Evolutionary conservation across 2,888 invertebrate genomes (phyloP), one percentile per base, ranked within the genome.

Genomic region (Corbicula japonica): DNA sequence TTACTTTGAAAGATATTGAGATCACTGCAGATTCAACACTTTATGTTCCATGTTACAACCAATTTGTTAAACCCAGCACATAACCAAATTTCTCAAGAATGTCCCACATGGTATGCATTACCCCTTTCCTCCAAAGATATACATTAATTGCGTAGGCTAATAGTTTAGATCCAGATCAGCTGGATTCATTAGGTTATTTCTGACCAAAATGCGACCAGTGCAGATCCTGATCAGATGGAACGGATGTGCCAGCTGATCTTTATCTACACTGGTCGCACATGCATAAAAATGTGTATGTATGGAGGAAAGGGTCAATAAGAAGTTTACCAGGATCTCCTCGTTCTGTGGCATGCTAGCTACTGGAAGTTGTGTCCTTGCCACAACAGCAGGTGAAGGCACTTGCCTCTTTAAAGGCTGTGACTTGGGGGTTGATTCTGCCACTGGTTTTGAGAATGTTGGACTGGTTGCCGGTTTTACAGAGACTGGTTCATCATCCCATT

Each of bases 281-380:
- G n/a, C n/a, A n/a, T n/a, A n/a, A n/a, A n/a, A n/a, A n/a, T n/a
- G n/a, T n/a, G n/a, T n/a, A n/a, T n/a, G n/a, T n/a, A n/a, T n/a
- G n/a, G n/a, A n/a, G n/a, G n/a, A n/a, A n/a, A n/a, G n/a, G n/a
- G n/a, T n/a, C 18, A 23, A 35, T 23, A 44, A 21, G 34, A n/a
- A 34, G 34, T 26, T 32, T 74, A 76, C 76, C 70, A 28, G 38
- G 18, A 72, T 34, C 32, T 71, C 71, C 32, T 66, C 34, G 50
- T 77, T 68, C 30, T 66, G 8, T 12, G 76, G 76, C 61, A 77
- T 35, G 21, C n/a, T 32, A 21, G 46, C 54, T 10, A 35, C 21
- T 4, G 56, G 26, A 4, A 63, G 12, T 8, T 30, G n/a, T 38
- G 69, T 69, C 50, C 28, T 70, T 12, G 63, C 48, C 12, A 35